A percentile compares a stretch with the other conserved stretches of the same genome.
Evolutionary conservation across 2,797 vertebrate genomes (phyloP).

Genomic region (Tangara arthus): DNA sequence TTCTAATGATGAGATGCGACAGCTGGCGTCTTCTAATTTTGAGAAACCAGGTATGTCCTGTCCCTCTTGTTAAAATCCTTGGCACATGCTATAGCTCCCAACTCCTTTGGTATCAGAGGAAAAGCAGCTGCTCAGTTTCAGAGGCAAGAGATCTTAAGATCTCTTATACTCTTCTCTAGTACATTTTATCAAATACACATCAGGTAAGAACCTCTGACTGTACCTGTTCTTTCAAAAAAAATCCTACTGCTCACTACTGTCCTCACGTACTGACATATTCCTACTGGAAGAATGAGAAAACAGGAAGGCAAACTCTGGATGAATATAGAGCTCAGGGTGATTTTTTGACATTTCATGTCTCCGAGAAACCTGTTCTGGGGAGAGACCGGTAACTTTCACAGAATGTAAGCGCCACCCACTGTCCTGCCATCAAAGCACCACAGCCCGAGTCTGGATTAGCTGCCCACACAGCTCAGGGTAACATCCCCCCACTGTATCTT

Average conservation of each 20-base stretch:
- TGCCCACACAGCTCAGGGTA: neutral
- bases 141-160: neutral
- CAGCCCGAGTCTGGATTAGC: neutral
- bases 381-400: neutral
- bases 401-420: neutral
- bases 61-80: neutral
- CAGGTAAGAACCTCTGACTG: neutral
- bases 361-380: neutral
- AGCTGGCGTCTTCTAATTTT: neutral
- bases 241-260: neutral
- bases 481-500: accelerated
- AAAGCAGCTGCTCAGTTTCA: neutral
- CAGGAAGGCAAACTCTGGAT: neutral
- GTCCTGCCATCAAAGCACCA: neutral
- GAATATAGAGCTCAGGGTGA: neutral
- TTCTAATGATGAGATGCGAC: neutral
- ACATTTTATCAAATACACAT: neutral
- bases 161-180: neutral
- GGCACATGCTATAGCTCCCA: neutral
- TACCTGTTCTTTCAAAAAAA: neutral
- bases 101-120: neutral
- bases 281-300: neutral
- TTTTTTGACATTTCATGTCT: neutral
- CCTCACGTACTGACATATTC: neutral
- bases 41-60: neutral